Evolutionary conservation across 2,888 invertebrate species (phyloP), one percentile per base, ranked within the genome.

Genomic region (Zhengitettix transpicula): DNA sequence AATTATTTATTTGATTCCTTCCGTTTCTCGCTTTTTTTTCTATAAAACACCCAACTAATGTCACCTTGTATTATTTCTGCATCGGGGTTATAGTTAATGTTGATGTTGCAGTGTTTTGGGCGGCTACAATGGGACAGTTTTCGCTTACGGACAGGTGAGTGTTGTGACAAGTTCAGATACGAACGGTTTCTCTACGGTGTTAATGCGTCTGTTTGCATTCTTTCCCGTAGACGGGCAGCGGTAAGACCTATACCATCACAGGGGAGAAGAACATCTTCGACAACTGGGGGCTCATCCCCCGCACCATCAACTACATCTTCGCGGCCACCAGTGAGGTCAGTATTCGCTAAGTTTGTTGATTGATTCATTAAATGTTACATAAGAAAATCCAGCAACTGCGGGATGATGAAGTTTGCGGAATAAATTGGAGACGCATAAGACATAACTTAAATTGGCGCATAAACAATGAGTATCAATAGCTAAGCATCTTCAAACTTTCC

Each of bases 51-150:
- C 7, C 7, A 5, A 28, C 2, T 28, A 5, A 28, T 28, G 28
- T 28, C 28, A 28, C 28, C 2, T n/a, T n/a, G n/a, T 28, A 28
- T 7, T 7, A 5, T 2, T 5, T 7, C 28, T 28, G 28, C 7
- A 28, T 28, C 28, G 28, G 2, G 28, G 7, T 28, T 28, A 7
- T 28, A 28, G 28, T 28, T 60, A 53, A 28, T 28, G 28, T 28
- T 28, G 7, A 2, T 28, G 28, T 69, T 68, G 63, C 66, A 79
- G 78, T 63, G 74, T 75, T 42, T 69, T 79, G 40, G 68, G 75
- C 63, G 78, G 78, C n/a, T 78, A 75, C 67, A 78, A 78, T 67
- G 78, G 78, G 28, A 78, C 78, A 1, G 74, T 79, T 61, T 77
- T 79, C 67, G 78, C 78, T 2, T 79, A 78, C 63, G 78, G 79